A percentile compares a stretch with the other conserved stretches of the same genome.
Evolutionary conservation across 2,113 vertebrate species (phyloP).

Genomic region (Heterotilapia buettikoferi): DNA sequence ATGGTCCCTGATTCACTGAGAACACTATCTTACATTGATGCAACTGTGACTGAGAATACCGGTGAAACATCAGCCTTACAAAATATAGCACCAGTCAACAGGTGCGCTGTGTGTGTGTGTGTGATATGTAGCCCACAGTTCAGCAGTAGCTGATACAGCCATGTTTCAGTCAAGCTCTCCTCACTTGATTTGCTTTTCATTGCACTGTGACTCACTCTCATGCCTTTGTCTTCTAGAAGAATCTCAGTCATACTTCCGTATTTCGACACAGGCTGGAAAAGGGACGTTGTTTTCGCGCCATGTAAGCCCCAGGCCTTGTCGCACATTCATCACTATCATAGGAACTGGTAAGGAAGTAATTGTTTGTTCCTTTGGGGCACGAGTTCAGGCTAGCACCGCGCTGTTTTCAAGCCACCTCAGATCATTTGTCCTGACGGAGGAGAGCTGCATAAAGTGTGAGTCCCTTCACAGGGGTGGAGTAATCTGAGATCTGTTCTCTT

Average conservation of each 20-base stretch:
- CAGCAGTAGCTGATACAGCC: neutral
- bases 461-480: conserved; percentile 27
- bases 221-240: neutral
- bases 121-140: neutral
- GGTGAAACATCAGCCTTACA: conserved; percentile 28
- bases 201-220: conserved; percentile 6
- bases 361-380: neutral
- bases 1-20: conserved; percentile 51
- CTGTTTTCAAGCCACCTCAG: conserved; percentile 17
- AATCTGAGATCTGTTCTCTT: conserved; percentile 43
- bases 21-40: neutral
- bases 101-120: neutral
- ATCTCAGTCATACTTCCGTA: neutral
- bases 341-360: conserved; percentile 20
- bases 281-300: neutral
- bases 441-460: conserved; percentile 24
- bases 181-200: neutral
- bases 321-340: conserved; percentile 31
- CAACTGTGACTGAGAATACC: conserved; percentile 12
- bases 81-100: conserved; percentile 50
- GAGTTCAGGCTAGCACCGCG: neutral
- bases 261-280: neutral
- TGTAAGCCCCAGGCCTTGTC: neutral
- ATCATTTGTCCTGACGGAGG: conserved; percentile 18
- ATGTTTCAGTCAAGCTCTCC: neutral